Percentiles rank a stretch among this genome's conserved stretches.
Evolutionary conservation across 2,113 vertebrate genomes (phyloP).

Genomic region (Loxodonta africana): DNA sequence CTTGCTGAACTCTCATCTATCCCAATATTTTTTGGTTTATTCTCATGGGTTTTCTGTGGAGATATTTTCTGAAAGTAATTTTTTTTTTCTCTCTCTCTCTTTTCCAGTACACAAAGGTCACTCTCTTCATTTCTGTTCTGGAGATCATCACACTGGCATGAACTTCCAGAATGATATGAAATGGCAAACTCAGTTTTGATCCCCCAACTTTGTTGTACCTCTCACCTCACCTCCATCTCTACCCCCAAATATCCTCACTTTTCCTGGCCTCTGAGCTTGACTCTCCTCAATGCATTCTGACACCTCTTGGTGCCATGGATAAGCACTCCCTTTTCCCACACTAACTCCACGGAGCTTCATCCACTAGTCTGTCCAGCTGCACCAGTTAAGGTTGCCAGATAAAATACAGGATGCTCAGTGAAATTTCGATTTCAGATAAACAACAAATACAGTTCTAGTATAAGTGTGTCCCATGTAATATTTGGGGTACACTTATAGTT

Average conservation of each 20-base stretch:
- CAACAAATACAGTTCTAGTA: not conserved
- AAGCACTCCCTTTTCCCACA: not conserved
- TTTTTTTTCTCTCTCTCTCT: not conserved
- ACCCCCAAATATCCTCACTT: not conserved
- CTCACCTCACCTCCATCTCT: not conserved
- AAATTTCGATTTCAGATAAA: constrained; percentile 35
- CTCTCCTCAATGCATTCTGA: not conserved
- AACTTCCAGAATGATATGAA: constrained; percentile 15
- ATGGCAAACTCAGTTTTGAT: constrained; percentile 9
- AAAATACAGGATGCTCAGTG: not conserved
- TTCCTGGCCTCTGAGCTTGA: not conserved
- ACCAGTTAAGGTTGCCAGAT: not conserved
- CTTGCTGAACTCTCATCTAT: constrained; percentile 33
- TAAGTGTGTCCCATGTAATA: not conserved
- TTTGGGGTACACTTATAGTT: not conserved
- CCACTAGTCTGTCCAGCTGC: not conserved
- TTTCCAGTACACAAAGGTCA: constrained; percentile 62
- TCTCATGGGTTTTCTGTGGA: constrained; percentile 42
- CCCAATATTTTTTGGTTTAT: constrained; percentile 38
- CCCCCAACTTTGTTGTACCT: not conserved
- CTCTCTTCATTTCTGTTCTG: constrained; percentile 32
- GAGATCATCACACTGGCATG: constrained; percentile 18
- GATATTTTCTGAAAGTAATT: constrained; percentile 63
- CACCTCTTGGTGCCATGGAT: not conserved
- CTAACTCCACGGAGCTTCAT: not conserved